Base-by-base conservation (phyloP, 2,797 vertebrate species). In the Crocidura indochinensis region DNA sequence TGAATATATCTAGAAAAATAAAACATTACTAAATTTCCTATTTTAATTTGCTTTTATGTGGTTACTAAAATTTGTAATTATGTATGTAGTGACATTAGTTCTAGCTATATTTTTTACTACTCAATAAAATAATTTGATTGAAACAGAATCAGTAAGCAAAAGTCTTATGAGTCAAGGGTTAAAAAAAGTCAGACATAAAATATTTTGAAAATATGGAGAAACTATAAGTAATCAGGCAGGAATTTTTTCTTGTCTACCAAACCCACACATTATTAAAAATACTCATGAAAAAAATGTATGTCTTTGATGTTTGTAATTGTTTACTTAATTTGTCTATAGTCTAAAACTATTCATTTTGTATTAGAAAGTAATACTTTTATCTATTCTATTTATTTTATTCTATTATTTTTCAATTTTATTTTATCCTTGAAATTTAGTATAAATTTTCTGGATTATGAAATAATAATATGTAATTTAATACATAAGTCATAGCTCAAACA, bases 11-110 rank as follows among this genome's bases (percentile, higher is more conserved):
- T 0, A 11, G 5, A n/a, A 89, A 91, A 89, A 87, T 92, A 19
- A 73, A 87, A 84, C 20, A 51, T 11, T 84, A 38, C 46, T 87
- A 65, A 51, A 91, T 72, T 72, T 80, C 2, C 17, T 74, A 1
- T 22, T 84, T 87, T 85, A 44, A 78, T 2, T 62, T 84, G 80
- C 78, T 10, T 67, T 87, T 84, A 84, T 64, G 7, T 27, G 29
- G 17, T 17, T 60, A 88, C 4, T 14, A 81, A 73, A 65, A 78
- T 27, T 79, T 75, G 19, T 75, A 86, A 64, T 80, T 64, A 85
- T 0, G 38, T 62, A n/a, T 53, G 49, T 71, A 15, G 51, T 75
- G 6, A 68, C 0, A 60, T 38, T 26, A 10, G 4, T 65, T 87
- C 79, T 24, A 2, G 10, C 46, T 78, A 17, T 60, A 24, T 68